Conservation (phyloP, 2,113 vertebrate genomes). For the Balaeniceps rex region DNA sequence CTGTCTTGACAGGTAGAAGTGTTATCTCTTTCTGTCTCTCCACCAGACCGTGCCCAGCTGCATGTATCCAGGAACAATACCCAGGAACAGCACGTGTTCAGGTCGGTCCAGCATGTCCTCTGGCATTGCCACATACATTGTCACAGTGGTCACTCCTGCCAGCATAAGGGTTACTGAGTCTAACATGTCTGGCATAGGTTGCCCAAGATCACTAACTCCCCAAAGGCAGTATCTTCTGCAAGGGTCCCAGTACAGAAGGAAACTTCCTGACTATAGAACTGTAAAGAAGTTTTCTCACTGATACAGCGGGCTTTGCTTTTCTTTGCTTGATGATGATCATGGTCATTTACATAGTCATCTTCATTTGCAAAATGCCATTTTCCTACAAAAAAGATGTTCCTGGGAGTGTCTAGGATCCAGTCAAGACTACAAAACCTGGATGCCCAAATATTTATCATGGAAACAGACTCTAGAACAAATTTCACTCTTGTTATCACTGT, state of each 20-base stretch:
- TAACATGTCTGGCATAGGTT: neutral
- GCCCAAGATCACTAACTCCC: neutral
- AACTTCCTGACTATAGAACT: neutral
- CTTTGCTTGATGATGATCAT: neutral
- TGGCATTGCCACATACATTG: neutral
- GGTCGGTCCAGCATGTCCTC: neutral
- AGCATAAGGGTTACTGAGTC: too few relatives aligned
- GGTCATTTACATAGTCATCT: neutral
- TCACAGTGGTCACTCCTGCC: neutral
- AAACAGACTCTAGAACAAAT: neutral
- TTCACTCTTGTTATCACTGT: neutral
- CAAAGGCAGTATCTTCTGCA: neutral
- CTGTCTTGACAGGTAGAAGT: neutral
- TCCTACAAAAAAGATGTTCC: neutral
- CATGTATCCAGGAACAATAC: neutral
- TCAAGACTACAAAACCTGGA: neutral
- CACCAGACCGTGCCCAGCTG: neutral
- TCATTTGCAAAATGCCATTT: neutral
- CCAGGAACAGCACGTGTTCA: neutral
- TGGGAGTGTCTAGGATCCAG: neutral
- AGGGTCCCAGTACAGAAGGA: neutral
- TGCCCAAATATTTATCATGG: neutral
- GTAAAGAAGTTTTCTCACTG: neutral
- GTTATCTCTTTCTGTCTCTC: neutral
- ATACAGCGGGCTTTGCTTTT: neutral